A percentile compares a stretch with the other conserved stretches of the same genome.
Conservation (phyloP, 2,888 invertebrate species). For the Microplitis deprimator region DNA sequence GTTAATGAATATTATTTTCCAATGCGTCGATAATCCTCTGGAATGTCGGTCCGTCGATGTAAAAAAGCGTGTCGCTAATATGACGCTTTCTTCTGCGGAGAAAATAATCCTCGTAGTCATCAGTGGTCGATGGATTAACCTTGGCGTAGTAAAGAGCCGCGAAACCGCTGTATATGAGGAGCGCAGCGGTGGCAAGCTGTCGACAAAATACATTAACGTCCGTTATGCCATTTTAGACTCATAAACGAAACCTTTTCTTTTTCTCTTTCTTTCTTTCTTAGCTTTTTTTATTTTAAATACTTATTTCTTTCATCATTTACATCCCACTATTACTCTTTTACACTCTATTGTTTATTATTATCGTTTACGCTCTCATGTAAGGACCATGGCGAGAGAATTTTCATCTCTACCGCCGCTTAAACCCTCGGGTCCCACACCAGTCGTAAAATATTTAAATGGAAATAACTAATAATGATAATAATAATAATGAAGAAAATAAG, state of each 20-base stretch:
- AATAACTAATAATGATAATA: constrained; percentile 18
- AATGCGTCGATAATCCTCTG: constrained; percentile 79
- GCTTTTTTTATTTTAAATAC: no score
- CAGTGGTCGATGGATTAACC: constrained; percentile 86
- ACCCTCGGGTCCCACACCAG: constrained; percentile 5
- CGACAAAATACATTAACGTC: constrained; percentile 59
- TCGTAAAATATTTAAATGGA: constrained; percentile 39
- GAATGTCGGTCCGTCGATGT: constrained; percentile 77
- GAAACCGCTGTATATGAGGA: constrained; percentile 87
- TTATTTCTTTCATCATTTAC: constrained; percentile 6
- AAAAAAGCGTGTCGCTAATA: constrained; percentile 67
- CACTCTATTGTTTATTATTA: constrained; percentile 3
- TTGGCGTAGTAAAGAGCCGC: constrained; percentile 91
- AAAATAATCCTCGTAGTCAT: constrained; percentile 83
- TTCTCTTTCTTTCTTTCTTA: constrained; percentile 3
- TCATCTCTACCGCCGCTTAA: not conserved
- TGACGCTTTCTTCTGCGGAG: constrained; percentile 73
- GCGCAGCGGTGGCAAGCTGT: constrained; percentile 85
- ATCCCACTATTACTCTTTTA: not conserved
- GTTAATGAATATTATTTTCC: constrained; percentile 68
- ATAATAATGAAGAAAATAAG: not conserved
- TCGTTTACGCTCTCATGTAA: not conserved
- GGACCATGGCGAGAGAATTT: not conserved
- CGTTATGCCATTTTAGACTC: constrained; percentile 33
- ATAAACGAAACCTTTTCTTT: constrained; percentile 24